Conservation (phyloP, 2,113 vertebrate genomes). For the Hydropotes inermis region DNA sequence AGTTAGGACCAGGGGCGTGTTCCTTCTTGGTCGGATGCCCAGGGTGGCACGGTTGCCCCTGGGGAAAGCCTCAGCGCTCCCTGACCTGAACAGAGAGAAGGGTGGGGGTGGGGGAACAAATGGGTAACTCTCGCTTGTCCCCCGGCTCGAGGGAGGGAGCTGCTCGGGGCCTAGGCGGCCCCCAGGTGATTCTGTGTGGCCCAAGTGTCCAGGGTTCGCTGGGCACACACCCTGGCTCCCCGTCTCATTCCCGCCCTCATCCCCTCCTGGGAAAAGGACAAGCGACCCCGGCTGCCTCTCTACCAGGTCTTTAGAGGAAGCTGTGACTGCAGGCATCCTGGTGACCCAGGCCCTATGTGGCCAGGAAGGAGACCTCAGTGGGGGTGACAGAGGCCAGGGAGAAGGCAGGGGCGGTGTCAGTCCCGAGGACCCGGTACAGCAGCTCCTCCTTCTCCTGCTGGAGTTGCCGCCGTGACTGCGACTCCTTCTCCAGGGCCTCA, state of each 20-base stretch:
- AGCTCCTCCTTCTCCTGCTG: constrained; percentile 92
- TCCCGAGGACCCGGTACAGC: constrained; percentile 86
- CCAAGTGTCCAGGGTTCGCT: background rate
- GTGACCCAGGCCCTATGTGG: constrained; percentile 56
- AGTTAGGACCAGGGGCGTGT: background rate
- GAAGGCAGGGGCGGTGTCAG: constrained; percentile 79
- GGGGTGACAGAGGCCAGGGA: constrained; percentile 70
- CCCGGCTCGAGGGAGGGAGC: background rate
- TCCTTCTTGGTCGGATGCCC: background rate
- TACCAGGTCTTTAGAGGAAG: background rate
- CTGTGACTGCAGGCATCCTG: background rate
- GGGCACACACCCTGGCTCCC: background rate
- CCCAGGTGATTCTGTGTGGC: background rate
- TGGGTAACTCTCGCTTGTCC: background rate
- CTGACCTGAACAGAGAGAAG: background rate
- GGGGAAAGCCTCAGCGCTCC: background rate
- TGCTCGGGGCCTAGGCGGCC: background rate
- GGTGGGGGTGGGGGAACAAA: background rate
- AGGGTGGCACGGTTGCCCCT: background rate
- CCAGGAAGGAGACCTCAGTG: constrained; percentile 76
- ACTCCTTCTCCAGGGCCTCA: constrained; percentile 87
- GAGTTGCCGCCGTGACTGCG: constrained; percentile 78
- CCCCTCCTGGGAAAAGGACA: background rate
- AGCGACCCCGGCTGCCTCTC: background rate
- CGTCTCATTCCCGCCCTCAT: background rate